These are phyloP conservation scores for Drosophila sp. DNA, from an alignment of 1,140 invertebrate genomes.

Conservation along the genomic window DNA sequence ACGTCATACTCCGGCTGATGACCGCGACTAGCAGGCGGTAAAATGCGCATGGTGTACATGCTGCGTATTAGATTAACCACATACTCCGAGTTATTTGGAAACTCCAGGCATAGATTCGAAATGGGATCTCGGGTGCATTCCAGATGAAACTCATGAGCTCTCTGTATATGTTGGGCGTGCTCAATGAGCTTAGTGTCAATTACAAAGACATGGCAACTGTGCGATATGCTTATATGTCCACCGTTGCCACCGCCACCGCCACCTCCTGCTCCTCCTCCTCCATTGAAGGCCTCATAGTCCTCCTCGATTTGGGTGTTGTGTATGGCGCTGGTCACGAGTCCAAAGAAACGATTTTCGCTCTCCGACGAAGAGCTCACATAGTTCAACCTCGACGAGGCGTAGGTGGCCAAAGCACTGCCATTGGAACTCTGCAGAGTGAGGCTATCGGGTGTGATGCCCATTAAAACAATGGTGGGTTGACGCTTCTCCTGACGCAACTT, in stretches of 20 bases:
- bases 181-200: conserved; percentile 93
- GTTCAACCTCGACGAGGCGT: conserved; percentile 92
- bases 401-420: conserved; percentile 88
- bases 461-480: conserved; percentile 92
- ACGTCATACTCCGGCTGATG: conserved; percentile 53
- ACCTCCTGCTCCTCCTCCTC: background rate
- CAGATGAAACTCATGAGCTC: conserved; percentile 91
- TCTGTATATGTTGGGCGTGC: conserved; percentile 90
- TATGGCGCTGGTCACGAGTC: conserved; percentile 92
- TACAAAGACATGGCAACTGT: conserved; percentile 97
- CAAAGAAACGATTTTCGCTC: conserved; percentile 95
- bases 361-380: conserved; percentile 95
- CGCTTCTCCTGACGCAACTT: conserved; percentile 95
- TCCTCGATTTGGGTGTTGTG: conserved; percentile 83
- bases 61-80: conserved; percentile 90
- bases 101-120: conserved; percentile 91
- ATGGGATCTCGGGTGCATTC: conserved; percentile 89
- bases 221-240: conserved; percentile 86
- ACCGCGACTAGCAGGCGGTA: conserved; percentile 68
- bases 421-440: conserved; percentile 89
- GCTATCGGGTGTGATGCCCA: conserved; percentile 92
- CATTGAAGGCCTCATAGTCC: conserved; percentile 62
- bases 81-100: conserved; percentile 94
- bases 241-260: conserved; percentile 16
- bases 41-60: conserved; percentile 86